Evolutionary conservation across 2,113 vertebrate genomes (phyloP), one percentile per base, ranked within the genome.

Genomic region (Centropristis striata): DNA sequence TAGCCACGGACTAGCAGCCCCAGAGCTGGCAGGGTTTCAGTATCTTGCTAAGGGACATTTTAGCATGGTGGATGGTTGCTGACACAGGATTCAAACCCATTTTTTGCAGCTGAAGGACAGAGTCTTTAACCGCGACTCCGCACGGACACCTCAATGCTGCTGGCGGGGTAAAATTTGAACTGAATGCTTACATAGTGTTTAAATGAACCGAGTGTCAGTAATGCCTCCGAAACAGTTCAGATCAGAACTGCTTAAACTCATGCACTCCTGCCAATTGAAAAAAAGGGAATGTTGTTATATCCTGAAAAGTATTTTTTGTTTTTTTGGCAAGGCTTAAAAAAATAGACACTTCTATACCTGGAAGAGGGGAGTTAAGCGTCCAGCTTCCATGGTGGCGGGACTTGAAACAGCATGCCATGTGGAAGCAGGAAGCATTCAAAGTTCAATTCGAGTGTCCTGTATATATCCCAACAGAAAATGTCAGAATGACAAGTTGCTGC

Each of bases 321-420:
- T 12, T 71, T 49, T 51, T 12, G 12, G 39, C 20, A 60, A 36
- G 18, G 10, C 15, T 41, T 39, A 27, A 74, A 54, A 65, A 54
- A 54, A 81, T 6, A 58, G 8, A 32, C n/a, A 71, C 28, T 36
- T 1, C n/a, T 90, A 74, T 95, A 95, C 94, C 95, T 94, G 89
- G 70, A 60, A 78, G 60, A 78, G 80, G 65, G n/a, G 63, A 67
- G 58, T 71, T 89, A 59, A 85, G 93, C 32, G 90, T 93, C 94
- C 94, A 95, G 87, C 92, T 95, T 88, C 87, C 86, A 78, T 82
- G 81, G 59, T 75, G 86, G 71, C 14, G 77, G 60, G 90, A 91
- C 79, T 90, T 94, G 78, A 94, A 93, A 85, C 94, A 95, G 80
- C 94, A 95, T 80, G 93, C 93, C 95, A 95, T 95, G 80, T 54